Evolutionary conservation across 1,140 invertebrate species (phyloP), one percentile per base, ranked within the genome.

Genomic region (Drosophila mauritiana): DNA sequence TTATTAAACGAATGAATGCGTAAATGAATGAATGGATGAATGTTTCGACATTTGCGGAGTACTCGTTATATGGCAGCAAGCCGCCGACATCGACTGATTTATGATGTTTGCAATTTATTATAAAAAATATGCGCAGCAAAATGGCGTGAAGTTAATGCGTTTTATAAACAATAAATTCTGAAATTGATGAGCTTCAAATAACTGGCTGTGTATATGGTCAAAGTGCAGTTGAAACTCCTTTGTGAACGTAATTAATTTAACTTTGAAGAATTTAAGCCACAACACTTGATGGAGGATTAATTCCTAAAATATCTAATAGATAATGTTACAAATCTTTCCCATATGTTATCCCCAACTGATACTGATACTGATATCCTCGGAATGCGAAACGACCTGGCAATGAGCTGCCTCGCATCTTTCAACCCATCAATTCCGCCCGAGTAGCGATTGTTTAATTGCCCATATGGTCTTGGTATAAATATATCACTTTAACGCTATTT

Each of bases 71-170:
- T 69, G 43, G 67, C 61, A 54, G 72, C 80, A 72, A 58, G 67
- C 73, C 78, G 57, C 64, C 57, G 73, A 70, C 73, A 39, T 55
- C 53, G 15, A 48, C 75, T 86, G 82, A 86, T 86, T 86, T 86
- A 88, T 86, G 75, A 76, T 86, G 62, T 88, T 82, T 82, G 75
- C 54, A 63, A 88, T 88, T 82, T 82, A 79, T 86, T 75, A 88
- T 73, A 72, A 68, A 58, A 73, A 63, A 70, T 40, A 56, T 25
- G 43, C n/a, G 43, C 20, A 63, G 54, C 56, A 75, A 73, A 75
- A 69, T 49, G 37, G 52, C n/a, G 49, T 52, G 57, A 56, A 56
- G 54, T 63, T 58, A 86, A 75, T 68, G 27, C 57, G 36, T 68
- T 73, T 68, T 13, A 73, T 69, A 85, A 77, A 80, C 48, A 79